A percentile compares a stretch with the other conserved stretches of the same genome.
Conservation (phyloP, 2,797 vertebrate species). For the Enteromius radiatus region DNA sequence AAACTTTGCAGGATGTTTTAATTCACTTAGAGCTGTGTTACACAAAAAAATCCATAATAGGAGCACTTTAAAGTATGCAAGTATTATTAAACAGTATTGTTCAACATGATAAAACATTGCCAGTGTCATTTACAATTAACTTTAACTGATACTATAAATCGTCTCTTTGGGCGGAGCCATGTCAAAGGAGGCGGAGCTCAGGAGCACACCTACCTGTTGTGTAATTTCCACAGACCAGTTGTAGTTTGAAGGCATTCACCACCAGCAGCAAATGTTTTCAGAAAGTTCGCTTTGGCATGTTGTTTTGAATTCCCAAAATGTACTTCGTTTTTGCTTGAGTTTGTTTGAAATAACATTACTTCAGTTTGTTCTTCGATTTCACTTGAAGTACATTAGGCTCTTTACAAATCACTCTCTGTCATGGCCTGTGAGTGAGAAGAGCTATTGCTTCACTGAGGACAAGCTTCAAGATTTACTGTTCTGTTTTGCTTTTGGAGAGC, state of each 20-base stretch:
- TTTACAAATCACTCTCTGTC: not conserved
- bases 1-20: no score
- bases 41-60: no score
- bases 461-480: conserved; percentile 31
- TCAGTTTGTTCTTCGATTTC: not conserved
- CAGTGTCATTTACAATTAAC: not conserved
- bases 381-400: not conserved
- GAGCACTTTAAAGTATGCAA: not conserved
- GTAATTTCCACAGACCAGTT: not conserved
- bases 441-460: conserved; percentile 26
- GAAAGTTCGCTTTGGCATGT: not conserved
- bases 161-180: not conserved
- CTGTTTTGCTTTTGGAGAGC: conserved; percentile 35
- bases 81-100: not conserved
- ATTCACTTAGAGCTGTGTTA: no score
- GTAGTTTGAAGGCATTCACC: not conserved
- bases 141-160: not conserved
- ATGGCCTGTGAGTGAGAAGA: conserved; percentile 24
- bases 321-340: not conserved
- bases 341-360: not conserved
- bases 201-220: not conserved
- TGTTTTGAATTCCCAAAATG: not conserved
- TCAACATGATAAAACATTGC: not conserved
- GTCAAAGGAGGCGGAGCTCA: not conserved
- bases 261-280: not conserved